Conservation (phyloP, 2,888 invertebrate species). For the Malthinus flaveolus region DNA sequence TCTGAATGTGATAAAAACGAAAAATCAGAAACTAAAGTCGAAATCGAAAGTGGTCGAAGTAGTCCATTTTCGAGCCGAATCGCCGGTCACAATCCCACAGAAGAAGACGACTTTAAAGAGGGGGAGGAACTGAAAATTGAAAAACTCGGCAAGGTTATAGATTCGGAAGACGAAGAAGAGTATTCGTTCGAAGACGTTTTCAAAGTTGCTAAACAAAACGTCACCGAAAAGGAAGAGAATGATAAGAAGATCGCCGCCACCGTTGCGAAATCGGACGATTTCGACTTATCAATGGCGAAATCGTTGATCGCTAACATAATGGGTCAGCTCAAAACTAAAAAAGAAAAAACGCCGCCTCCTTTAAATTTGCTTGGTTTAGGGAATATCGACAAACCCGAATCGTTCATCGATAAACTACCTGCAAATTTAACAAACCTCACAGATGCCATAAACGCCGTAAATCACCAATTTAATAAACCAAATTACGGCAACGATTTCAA, state of each 20-base stretch:
- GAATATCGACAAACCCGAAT: neutral
- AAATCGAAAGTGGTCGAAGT: slow-evolving; percentile 10
- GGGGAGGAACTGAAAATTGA: slow-evolving; percentile 29
- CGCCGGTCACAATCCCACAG: slow-evolving; percentile 53
- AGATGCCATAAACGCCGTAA: slow-evolving; percentile 6
- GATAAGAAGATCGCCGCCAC: slow-evolving; percentile 44
- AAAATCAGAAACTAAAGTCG: slow-evolving; percentile 30
- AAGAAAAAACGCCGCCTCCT: slow-evolving; percentile 9
- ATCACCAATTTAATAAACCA: slow-evolving; percentile 9
- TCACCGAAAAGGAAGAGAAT: slow-evolving; percentile 64
- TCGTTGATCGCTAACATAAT: slow-evolving; percentile 66
- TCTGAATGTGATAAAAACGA: slow-evolving; percentile 22
- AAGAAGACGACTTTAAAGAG: slow-evolving; percentile 46
- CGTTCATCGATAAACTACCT: slow-evolving; percentile 9
- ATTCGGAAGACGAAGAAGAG: slow-evolving; percentile 78
- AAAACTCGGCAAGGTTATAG: slow-evolving; percentile 50
- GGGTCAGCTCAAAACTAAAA: slow-evolving; percentile 50
- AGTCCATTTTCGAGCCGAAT: slow-evolving; percentile 60
- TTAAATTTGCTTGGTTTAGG: slow-evolving; percentile 10
- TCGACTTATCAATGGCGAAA: slow-evolving; percentile 61
- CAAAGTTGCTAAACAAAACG: slow-evolving; percentile 74
- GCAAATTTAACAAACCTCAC: slow-evolving; percentile 12
- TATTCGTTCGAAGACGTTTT: slow-evolving; percentile 84
- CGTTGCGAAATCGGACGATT: slow-evolving; percentile 50
- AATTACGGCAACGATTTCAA: neutral